phyloP scores from a whole-genome alignment of 2,113 vertebrate species.

The Oophaga pumilio region DNA sequence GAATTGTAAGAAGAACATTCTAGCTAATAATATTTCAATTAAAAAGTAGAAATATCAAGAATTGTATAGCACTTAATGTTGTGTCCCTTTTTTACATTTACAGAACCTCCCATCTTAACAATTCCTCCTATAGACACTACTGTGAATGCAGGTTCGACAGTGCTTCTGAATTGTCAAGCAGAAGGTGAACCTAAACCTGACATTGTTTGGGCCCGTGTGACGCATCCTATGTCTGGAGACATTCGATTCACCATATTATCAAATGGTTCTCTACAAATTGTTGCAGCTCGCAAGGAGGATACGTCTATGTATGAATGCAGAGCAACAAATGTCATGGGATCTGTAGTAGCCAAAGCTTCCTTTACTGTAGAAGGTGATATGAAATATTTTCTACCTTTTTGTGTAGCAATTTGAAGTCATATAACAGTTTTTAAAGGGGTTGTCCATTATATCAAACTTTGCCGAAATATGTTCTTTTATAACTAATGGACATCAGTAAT shows the following conservation, averaged over 20 bases:
- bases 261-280: constrained; percentile 82
- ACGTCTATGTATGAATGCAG: constrained; percentile 89
- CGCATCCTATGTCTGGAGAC: constrained; percentile 70
- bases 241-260: constrained; percentile 74
- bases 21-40: background rate
- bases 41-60: background rate
- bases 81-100: background rate
- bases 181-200: constrained; percentile 82
- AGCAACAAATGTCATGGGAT: constrained; percentile 89
- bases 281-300: constrained; percentile 81
- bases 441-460: background rate
- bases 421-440: background rate
- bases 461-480: background rate
- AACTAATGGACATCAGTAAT: too few species aligned
- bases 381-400: background rate
- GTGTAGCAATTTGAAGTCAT: background rate
- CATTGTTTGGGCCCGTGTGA: constrained; percentile 84
- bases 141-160: constrained; percentile 78
- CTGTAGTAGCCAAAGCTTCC: constrained; percentile 76
- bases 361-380: constrained; percentile 84
- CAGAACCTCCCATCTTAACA: constrained; percentile 84
- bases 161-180: constrained; percentile 85
- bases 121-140: constrained; percentile 80
- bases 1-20: background rate
- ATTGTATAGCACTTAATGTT: background rate